Evolutionary conservation across 2,888 invertebrate genomes (phyloP).

Genomic region (Odontothrips loti): DNA sequence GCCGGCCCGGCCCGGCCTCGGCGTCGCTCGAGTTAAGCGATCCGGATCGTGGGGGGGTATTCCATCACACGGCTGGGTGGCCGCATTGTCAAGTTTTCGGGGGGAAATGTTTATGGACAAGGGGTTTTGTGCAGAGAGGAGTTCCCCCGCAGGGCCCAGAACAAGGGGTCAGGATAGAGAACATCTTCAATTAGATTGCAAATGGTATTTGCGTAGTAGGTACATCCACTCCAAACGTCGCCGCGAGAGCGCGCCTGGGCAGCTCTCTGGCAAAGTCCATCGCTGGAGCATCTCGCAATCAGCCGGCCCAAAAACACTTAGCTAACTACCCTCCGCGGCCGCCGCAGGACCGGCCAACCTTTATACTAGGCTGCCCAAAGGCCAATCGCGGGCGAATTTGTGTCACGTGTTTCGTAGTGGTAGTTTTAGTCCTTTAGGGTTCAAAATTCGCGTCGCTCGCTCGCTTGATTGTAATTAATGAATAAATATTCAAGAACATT

Average conservation of each 20-base stretch:
- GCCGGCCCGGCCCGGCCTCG: not conserved
- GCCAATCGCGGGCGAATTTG: no score
- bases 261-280: no score
- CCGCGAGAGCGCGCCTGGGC: not conserved
- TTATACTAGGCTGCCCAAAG: no score
- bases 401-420: no score
- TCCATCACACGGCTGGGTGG: constrained; percentile 12
- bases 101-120: constrained; percentile 23
- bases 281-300: no score
- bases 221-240: constrained; percentile 12
- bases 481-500: no score
- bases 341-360: no score
- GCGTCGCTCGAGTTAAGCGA: not conserved
- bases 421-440: no score
- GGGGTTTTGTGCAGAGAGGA: not conserved
- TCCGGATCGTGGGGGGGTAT: not conserved
- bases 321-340: no score
- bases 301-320: no score
- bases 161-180: not conserved
- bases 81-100: constrained; percentile 10
- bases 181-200: constrained; percentile 26
- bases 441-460: no score
- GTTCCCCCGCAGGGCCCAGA: not conserved
- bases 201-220: constrained; percentile 11
- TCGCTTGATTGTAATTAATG: no score